Base-by-base conservation (phyloP, 1,140 invertebrate species). In the Campoletis sonorensis region DNA sequence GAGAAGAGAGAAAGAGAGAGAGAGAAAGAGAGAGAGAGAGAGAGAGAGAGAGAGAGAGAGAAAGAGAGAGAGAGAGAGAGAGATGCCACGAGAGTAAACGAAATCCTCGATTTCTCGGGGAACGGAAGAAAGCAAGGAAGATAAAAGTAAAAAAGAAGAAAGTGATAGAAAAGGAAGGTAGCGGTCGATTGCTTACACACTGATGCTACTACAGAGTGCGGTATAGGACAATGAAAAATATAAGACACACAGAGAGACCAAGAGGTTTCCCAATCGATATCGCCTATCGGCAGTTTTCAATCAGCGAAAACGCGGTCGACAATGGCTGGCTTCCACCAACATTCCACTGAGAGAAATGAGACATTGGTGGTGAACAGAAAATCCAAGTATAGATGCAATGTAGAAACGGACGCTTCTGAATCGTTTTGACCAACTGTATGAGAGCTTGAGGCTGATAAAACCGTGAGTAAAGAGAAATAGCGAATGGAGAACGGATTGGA, bases 241-340 rank as follows among this genome's bases (percentile, higher is more conserved):
- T 64, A 61, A 61, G 51, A 54, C 67, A 33, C 2, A 33, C 10
- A 68, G 64, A 64, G 27, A 64, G 54, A 11, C 76, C 58, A 26
- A 8, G 61, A 64, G 67, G 15, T 33, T 33, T 70, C 33, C 40
- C 37, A 79, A 79, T 79, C 78, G 78, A 79, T 68, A 79, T 79
- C 64, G 27, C 58, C 64, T 68, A 79, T 79, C 37, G 61, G 64
- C 78, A 68, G 11, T 68, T 79, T 79, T 79, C 78, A 79, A 79
- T 79, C 78, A 79, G 33, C 37, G 54, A 26, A 37, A 64, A 77
- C 73, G 54, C 64, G 37, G n/a, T 68, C 30, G 33, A 79, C 40
- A 79, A 54, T 79, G 30, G 49, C 73, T 26, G 18, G 78, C 33
- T 79, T 33, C 40, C 37, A 54, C 68, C 61, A 37, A 21, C 26